Evolutionary conservation across 2,797 vertebrate genomes (phyloP).

Genomic region (Momotus momota): DNA sequence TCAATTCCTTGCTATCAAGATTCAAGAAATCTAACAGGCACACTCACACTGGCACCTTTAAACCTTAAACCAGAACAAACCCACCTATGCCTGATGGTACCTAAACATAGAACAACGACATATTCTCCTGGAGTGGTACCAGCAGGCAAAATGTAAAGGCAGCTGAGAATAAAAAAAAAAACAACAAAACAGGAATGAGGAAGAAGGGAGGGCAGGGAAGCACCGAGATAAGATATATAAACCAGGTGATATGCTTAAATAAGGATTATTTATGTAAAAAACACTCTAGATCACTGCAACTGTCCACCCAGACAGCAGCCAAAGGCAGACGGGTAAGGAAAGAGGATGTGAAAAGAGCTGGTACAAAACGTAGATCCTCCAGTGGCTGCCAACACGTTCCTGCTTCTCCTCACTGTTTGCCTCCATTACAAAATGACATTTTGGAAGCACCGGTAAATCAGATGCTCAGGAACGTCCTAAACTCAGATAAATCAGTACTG

Average conservation of each 20-base stretch:
- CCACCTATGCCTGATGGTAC: neutral
- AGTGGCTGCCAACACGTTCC: neutral
- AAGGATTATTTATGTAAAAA: neutral
- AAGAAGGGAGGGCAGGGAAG: neutral
- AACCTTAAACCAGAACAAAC: neutral
- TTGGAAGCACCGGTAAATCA: neutral
- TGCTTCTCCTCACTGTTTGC: neutral
- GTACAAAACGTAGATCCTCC: neutral
- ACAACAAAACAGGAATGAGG: neutral
- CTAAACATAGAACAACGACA: neutral
- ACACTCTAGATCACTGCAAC: neutral
- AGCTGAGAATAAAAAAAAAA: neutral
- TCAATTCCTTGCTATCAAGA: neutral
- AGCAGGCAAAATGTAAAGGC: neutral
- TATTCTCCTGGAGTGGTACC: neutral
- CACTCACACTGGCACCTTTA: neutral
- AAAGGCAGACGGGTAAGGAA: neutral
- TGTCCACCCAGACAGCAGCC: neutral
- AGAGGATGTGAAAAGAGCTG: neutral
- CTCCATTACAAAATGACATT: neutral
- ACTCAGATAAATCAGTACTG: neutral
- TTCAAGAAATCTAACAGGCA: neutral
- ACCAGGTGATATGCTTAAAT: slow-evolving; percentile 11
- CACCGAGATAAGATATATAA: neutral
- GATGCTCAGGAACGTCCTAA: neutral